phyloP scores from a whole-genome alignment of 1,140 invertebrate species.

The Copidosoma floridanum region DNA sequence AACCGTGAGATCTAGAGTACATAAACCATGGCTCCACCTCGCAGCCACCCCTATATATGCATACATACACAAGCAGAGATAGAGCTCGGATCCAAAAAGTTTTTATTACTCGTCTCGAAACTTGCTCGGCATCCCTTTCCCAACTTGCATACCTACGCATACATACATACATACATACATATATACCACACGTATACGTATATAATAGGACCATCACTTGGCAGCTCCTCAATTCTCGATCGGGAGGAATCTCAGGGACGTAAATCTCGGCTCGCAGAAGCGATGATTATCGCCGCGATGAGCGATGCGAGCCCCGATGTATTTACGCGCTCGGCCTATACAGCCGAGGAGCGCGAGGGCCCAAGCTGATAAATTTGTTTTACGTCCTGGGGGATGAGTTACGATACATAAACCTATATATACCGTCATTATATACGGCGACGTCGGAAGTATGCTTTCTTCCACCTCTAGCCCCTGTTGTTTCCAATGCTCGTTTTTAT shows the following conservation, averaged over 20 bases:
- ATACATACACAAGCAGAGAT: too few species aligned
- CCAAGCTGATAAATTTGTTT: too few species aligned
- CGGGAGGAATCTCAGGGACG: not conserved
- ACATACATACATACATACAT: too few species aligned
- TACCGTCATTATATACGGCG: too few species aligned
- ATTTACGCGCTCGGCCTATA: not conserved
- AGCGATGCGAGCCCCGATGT: not conserved
- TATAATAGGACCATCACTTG: too few species aligned
- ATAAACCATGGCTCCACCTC: slow-evolving; percentile 22
- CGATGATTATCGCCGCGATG: slow-evolving; percentile 20
- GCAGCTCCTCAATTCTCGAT: slow-evolving; percentile 20
- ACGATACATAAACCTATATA: too few species aligned
- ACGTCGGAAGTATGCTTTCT: too few species aligned
- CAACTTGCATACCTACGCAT: too few species aligned
- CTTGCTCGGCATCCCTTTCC: not conserved
- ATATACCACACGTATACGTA: too few species aligned
- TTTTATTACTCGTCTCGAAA: slow-evolving; percentile 18
- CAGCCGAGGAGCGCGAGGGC: not conserved
- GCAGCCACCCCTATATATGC: not conserved
- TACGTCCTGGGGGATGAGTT: too few species aligned
- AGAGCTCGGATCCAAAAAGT: slow-evolving; percentile 9
- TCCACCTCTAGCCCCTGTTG: too few species aligned
- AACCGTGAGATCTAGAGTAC: not conserved
- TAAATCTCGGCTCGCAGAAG: slow-evolving; percentile 7
- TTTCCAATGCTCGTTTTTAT: too few species aligned